A percentile compares a stretch with the other conserved stretches of the same genome.
Conservation (phyloP, 2,888 invertebrate genomes). For the Thalpophila matura region DNA sequence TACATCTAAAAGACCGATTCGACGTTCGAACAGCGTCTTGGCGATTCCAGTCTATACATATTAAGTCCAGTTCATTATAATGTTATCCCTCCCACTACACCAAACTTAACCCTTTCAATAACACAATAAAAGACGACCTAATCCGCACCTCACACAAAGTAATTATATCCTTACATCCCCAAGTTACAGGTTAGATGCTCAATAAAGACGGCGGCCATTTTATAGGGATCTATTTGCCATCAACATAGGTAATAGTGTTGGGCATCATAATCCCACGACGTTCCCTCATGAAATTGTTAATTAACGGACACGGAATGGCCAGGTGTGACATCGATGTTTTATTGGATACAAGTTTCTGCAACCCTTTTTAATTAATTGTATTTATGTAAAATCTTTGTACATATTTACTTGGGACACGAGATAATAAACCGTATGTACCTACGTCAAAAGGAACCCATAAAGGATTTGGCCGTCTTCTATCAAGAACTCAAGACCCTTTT, state of each 20-base stretch:
- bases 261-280: constrained; percentile 63
- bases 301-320: constrained; percentile 68
- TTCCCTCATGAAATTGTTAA: constrained; percentile 78
- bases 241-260: constrained; percentile 70
- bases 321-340: constrained; percentile 33
- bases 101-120: constrained; percentile 16
- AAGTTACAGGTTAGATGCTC: constrained; percentile 36
- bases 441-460: too few relatives aligned
- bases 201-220: constrained; percentile 42
- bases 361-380: too few relatives aligned
- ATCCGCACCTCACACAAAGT: constrained; percentile 29
- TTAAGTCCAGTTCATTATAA: too few relatives aligned
- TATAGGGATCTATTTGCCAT: constrained; percentile 54
- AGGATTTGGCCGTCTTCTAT: too few relatives aligned
- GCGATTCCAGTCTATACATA: too few relatives aligned
- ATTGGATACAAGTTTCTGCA: constrained; percentile 19
- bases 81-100: too few relatives aligned
- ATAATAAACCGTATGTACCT: too few relatives aligned
- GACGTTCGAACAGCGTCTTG: too few relatives aligned
- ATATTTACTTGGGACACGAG: too few relatives aligned
- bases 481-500: too few relatives aligned
- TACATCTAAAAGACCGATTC: too few relatives aligned
- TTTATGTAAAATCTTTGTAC: too few relatives aligned
- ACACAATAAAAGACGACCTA: constrained; percentile 33
- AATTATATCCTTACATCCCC: constrained; percentile 38